Conservation (phyloP, 2,888 invertebrate species). For the Hydrotaea cyrtoneurina region DNA sequence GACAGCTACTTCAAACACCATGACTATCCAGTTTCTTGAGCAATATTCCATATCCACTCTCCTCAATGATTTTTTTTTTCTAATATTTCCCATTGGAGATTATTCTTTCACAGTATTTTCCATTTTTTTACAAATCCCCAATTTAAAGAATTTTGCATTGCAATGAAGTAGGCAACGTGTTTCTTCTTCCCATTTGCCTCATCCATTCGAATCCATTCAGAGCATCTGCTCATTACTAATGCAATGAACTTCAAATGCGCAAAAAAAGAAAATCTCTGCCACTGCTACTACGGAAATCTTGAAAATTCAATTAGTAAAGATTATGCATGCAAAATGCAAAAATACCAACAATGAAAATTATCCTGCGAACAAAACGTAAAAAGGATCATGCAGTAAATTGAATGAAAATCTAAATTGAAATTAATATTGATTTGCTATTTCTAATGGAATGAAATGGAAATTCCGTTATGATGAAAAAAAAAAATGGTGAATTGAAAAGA, state of each 20-base stretch:
- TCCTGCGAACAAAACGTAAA: background rate
- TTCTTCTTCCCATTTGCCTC: background rate
- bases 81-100: no score
- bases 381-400: constrained; percentile 39
- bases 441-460: constrained; percentile 57
- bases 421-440: constrained; percentile 60
- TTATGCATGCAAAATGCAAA: constrained; percentile 58
- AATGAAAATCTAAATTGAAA: constrained; percentile 61
- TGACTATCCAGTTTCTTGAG: no score
- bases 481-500: constrained; percentile 20
- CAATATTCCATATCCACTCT: no score
- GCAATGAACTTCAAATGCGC: constrained; percentile 37
- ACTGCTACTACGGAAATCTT: constrained; percentile 44
- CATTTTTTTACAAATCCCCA: no score
- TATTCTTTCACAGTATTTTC: no score
- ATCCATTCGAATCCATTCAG: background rate
- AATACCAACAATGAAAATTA: constrained; percentile 27
- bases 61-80: no score
- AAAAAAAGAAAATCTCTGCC: background rate
- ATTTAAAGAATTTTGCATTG: no score
- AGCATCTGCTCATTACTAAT: constrained; percentile 32
- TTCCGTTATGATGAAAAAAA: constrained; percentile 10
- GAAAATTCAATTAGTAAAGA: constrained; percentile 64
- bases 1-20: no score
- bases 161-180: no score